These are phyloP conservation scores for Mellilla xanthometata DNA, from an alignment of 2,888 invertebrate genomes.

Conservation along the genomic window DNA sequence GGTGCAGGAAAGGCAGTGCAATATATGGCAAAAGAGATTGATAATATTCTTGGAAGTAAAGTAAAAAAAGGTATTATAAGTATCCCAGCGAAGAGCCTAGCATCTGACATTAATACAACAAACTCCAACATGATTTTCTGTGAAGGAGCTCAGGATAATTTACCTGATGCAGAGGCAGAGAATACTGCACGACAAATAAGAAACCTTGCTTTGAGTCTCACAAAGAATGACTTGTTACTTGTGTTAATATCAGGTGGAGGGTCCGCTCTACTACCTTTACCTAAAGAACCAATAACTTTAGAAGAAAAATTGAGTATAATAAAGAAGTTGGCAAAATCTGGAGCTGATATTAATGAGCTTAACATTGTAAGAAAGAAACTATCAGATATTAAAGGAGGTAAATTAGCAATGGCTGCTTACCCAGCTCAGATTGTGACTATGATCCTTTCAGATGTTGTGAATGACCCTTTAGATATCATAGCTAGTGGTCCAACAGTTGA, in stretches of 20 bases:
- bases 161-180: slow-evolving; percentile 90
- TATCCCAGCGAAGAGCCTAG: slow-evolving; percentile 86
- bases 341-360: slow-evolving; percentile 93
- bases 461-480: slow-evolving; percentile 93
- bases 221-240: slow-evolving; percentile 87
- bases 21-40: slow-evolving; percentile 91
- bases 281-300: slow-evolving; percentile 87
- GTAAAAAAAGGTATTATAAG: slow-evolving; percentile 89
- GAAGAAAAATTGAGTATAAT: slow-evolving; percentile 89
- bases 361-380: slow-evolving; percentile 92
- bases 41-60: slow-evolving; percentile 84
- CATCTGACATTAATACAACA: slow-evolving; percentile 34
- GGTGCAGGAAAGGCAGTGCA: slow-evolving; percentile 97
- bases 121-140: slow-evolving; percentile 72
- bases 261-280: slow-evolving; percentile 94
- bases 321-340: slow-evolving; percentile 86
- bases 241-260: slow-evolving; percentile 97
- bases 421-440: slow-evolving; percentile 88
- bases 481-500: slow-evolving; percentile 96
- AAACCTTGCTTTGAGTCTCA: slow-evolving; percentile 83
- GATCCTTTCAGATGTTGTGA: slow-evolving; percentile 96
- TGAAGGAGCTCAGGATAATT: slow-evolving; percentile 92
- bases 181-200: slow-evolving; percentile 87
- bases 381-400: slow-evolving; percentile 95
- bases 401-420: slow-evolving; percentile 85